Percentiles rank a stretch among this genome's conserved stretches.
Conservation (phyloP, 2,888 invertebrate species). For the Mimumesa dahlbomi region DNA sequence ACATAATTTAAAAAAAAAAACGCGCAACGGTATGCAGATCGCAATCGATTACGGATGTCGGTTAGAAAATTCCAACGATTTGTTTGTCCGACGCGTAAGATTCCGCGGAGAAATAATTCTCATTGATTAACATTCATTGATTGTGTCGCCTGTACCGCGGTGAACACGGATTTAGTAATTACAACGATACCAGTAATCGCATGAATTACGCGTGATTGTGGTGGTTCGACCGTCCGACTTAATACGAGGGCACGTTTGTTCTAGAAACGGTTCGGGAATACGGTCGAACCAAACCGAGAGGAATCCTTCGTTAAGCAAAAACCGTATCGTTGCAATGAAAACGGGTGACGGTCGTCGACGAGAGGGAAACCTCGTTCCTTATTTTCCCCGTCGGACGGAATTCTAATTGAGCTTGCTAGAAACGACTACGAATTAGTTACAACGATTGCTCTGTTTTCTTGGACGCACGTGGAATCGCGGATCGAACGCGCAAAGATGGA, state of each 20-base stretch:
- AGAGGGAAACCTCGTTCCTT: neutral
- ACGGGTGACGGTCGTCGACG: too few relatives aligned
- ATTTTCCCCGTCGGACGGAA: neutral
- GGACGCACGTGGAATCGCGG: neutral
- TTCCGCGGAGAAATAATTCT: too few relatives aligned
- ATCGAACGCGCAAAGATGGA: too few relatives aligned
- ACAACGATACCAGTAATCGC: too few relatives aligned
- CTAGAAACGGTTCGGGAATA: neutral
- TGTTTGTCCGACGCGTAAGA: too few relatives aligned
- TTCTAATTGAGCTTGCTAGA: neutral
- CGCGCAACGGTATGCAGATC: neutral
- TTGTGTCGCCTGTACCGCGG: neutral
- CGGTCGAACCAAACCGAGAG: neutral
- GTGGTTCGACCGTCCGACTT: neutral
- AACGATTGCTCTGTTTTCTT: neutral
- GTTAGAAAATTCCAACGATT: neutral
- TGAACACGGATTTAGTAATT: too few relatives aligned
- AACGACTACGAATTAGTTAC: neutral
- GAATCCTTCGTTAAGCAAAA: neutral
- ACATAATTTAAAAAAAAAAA: too few relatives aligned
- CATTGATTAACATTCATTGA: too few relatives aligned
- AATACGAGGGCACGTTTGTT: neutral
- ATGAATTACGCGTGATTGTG: neutral
- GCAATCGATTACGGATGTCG: neutral
- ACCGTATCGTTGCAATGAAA: neutral